Percentiles rank a stretch among this genome's conserved stretches.
phyloP scores from a whole-genome alignment of 2,888 invertebrate genomes.

The Zonitis immaculata region DNA sequence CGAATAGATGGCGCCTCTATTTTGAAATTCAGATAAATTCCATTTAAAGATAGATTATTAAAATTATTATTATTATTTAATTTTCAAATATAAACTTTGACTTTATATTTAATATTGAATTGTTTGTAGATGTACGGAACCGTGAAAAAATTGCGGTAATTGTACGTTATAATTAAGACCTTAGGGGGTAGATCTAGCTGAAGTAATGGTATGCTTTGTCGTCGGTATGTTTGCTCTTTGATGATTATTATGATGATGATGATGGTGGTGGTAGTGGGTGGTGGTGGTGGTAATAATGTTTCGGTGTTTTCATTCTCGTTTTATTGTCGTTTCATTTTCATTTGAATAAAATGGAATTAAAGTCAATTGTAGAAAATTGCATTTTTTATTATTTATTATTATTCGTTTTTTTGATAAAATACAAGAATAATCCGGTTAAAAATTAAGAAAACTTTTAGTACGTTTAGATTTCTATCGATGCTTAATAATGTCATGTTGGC shows the following conservation, averaged over 20 bases:
- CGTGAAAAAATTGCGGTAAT: conserved; percentile 25
- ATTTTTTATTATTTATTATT: too few relatives aligned
- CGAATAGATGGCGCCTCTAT: neutral
- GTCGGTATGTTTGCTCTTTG: conserved; percentile 12
- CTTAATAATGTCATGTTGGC: too few relatives aligned
- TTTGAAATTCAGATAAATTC: too few relatives aligned
- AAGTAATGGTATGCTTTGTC: conserved; percentile 26
- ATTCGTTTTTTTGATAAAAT: too few relatives aligned
- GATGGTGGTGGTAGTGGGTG: neutral
- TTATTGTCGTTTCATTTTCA: too few relatives aligned
- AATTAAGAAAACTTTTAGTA: too few relatives aligned
- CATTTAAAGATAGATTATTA: too few relatives aligned
- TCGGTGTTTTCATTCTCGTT: conserved; percentile 26
- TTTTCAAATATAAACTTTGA: neutral
- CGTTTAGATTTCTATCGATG: too few relatives aligned
- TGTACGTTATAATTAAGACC: conserved; percentile 27
- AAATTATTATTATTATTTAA: neutral
- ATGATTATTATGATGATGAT: neutral
- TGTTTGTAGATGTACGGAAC: conserved; percentile 15
- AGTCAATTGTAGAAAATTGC: too few relatives aligned
- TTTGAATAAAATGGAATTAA: too few relatives aligned
- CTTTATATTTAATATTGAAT: neutral
- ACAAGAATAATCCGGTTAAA: too few relatives aligned
- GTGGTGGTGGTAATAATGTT: conserved; percentile 12
- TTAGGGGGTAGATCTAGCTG: conserved; percentile 22